phyloP scores from a whole-genome alignment of 1,140 invertebrate species.

The Drosophila teissieri region DNA sequence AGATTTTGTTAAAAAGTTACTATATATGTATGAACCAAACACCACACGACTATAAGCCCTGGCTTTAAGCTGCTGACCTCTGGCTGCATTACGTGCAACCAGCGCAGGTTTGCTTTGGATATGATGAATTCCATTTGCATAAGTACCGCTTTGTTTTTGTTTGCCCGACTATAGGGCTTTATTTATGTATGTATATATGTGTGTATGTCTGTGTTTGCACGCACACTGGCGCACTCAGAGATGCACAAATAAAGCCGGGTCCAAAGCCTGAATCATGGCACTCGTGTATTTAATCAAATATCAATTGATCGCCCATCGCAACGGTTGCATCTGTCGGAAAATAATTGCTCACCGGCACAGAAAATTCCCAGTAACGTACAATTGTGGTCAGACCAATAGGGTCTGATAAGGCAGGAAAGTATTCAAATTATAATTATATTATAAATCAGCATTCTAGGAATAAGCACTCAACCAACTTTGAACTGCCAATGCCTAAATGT shows the following conservation, averaged over 20 bases:
- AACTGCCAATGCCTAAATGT: too few relatives aligned
- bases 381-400: background rate
- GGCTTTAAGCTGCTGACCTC: conserved; percentile 45
- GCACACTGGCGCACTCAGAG: background rate
- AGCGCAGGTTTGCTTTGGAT: conserved; percentile 14
- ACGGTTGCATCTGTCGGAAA: conserved; percentile 13
- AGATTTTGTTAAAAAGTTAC: conserved; percentile 6
- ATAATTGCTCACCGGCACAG: conserved; percentile 38
- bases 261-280: conserved; percentile 45
- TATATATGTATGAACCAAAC: background rate
- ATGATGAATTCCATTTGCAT: conserved; percentile 52
- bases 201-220: conserved; percentile 1
- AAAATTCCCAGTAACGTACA: background rate
- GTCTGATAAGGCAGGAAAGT: too few relatives aligned
- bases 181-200: background rate
- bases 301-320: conserved; percentile 56
- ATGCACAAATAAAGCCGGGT: conserved; percentile 24
- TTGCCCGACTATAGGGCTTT: conserved; percentile 17
- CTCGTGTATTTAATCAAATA: conserved; percentile 66
- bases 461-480: too few relatives aligned
- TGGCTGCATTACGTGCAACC: conserved; percentile 25
- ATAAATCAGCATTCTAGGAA: too few relatives aligned
- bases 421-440: too few relatives aligned
- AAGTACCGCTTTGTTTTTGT: conserved; percentile 29
- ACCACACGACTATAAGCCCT: conserved; percentile 24